A percentile compares a stretch with the other conserved stretches of the same genome.
Evolutionary conservation across 2,113 vertebrate species (phyloP).

Genomic region (Cyanoramphus novaezelandiae): DNA sequence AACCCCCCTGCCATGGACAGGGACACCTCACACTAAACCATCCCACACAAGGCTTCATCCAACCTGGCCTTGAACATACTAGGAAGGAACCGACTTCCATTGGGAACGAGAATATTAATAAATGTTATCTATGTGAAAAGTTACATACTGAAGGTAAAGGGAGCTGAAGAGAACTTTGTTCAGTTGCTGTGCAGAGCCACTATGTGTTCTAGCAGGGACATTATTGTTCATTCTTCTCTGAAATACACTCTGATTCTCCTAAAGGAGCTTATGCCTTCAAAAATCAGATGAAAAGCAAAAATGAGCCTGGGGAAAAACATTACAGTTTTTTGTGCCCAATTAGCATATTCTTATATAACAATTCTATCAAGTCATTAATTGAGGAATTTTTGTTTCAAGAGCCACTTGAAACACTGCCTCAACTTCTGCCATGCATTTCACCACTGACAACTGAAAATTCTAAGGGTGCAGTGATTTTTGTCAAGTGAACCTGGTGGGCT

Average conservation of each 20-base stretch:
- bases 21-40: no score
- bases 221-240: not conserved
- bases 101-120: not conserved
- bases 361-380: not conserved
- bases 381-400: not conserved
- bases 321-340: not conserved
- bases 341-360: not conserved
- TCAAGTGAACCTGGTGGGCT: not conserved
- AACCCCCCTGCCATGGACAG: no score
- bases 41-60: no score
- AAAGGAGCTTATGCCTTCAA: not conserved
- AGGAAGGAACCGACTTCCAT: not conserved
- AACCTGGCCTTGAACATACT: no score
- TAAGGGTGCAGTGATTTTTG: not conserved
- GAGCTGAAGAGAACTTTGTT: not conserved
- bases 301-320: not conserved
- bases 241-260: not conserved
- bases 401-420: not conserved
- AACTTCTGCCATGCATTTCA: not conserved
- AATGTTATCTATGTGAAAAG: not conserved
- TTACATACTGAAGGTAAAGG: not conserved
- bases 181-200: not conserved
- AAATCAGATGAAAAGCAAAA: conserved; percentile 9
- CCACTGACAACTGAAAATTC: not conserved
- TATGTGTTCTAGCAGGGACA: not conserved